Evolutionary conservation across 2,888 invertebrate genomes (phyloP).

Genomic region (Zygogramma bicolorata): DNA sequence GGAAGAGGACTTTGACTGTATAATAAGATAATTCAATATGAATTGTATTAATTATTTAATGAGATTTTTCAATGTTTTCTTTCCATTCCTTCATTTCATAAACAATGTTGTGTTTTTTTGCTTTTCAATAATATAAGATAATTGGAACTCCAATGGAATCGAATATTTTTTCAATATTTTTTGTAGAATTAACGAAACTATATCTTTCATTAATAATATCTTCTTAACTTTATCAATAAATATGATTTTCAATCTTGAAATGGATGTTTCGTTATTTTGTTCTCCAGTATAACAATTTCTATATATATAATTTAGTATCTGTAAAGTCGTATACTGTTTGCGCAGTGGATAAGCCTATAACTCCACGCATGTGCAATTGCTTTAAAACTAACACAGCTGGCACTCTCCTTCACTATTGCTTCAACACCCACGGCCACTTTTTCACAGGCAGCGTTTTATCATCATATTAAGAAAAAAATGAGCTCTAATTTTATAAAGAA

Average conservation of each 20-base stretch:
- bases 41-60: not conserved
- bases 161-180: not conserved
- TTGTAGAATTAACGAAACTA: too few relatives aligned
- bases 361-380: not conserved
- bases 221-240: too few relatives aligned
- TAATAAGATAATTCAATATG: conserved; percentile 30
- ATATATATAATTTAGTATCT: too few relatives aligned
- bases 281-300: too few relatives aligned
- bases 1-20: not conserved
- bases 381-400: not conserved
- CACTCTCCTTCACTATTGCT: too few relatives aligned
- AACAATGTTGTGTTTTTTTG: not conserved
- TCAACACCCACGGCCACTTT: not conserved
- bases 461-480: not conserved
- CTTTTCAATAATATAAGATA: not conserved
- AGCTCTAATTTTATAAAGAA: not conserved
- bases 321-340: too few relatives aligned
- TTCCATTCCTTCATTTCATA: not conserved
- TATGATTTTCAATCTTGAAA: too few relatives aligned
- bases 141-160: not conserved
- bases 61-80: not conserved
- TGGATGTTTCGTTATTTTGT: too few relatives aligned
- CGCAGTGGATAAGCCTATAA: not conserved
- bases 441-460: not conserved
- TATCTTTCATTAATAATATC: too few relatives aligned